Conservation (phyloP, 2,113 vertebrate species). For the Epinephelus cyanopodus region DNA sequence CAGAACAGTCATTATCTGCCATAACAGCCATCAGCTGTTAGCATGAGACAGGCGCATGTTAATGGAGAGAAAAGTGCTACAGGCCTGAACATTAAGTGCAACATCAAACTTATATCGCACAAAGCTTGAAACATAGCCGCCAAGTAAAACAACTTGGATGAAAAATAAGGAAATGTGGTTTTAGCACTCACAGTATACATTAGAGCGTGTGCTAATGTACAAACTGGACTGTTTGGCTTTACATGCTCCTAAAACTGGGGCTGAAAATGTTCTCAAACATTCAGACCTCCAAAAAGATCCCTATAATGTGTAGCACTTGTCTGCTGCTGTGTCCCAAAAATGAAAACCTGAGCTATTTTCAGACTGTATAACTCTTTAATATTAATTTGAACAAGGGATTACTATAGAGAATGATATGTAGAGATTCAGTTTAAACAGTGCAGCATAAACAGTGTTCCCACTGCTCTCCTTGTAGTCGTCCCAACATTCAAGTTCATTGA, state of each 20-base stretch:
- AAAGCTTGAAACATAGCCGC: neutral
- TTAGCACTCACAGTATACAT: slow-evolving; percentile 16
- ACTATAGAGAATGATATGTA: slow-evolving; percentile 17
- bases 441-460: slow-evolving; percentile 30
- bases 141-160: slow-evolving; percentile 17
- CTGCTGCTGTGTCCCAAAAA: slow-evolving; percentile 23
- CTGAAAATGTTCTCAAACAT: slow-evolving; percentile 27
- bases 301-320: slow-evolving; percentile 11
- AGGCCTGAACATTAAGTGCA: slow-evolving; percentile 37
- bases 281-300: slow-evolving; percentile 46
- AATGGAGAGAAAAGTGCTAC: slow-evolving; percentile 49
- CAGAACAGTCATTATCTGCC: slow-evolving; percentile 44
- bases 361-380: slow-evolving; percentile 16
- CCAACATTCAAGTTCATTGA: slow-evolving; percentile 20
- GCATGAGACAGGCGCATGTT: slow-evolving; percentile 11
- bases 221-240: neutral
- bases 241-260: neutral
- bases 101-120: slow-evolving; percentile 4
- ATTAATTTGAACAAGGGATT: slow-evolving; percentile 49
- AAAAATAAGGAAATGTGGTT: slow-evolving; percentile 22
- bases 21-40: slow-evolving; percentile 25
- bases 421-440: slow-evolving; percentile 35
- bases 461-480: neutral
- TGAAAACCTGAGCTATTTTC: neutral
- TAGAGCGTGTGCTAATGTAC: slow-evolving; percentile 17